Evolutionary conservation across 2,113 vertebrate genomes (phyloP), one percentile per base, ranked within the genome.

Genomic region (Rhizomys pruinosus): DNA sequence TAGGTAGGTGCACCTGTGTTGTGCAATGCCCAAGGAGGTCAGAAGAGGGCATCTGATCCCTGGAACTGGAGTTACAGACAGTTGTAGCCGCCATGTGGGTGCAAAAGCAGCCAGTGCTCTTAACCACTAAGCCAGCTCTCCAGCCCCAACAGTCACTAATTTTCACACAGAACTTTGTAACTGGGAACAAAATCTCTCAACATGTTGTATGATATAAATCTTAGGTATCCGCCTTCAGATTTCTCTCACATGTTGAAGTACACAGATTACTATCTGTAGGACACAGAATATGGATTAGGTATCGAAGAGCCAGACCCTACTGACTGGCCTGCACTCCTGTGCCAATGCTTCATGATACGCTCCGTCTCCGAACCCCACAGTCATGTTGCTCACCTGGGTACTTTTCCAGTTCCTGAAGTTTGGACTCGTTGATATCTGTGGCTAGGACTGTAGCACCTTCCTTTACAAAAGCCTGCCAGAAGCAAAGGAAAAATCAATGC

Each of bases 391-490:
- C 22, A 99, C 99, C 99, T 88, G 98, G 95, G 85, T 98, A 97
- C 9, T 96, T 91, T 22, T 98, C 98, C 90, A 99, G 98, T 92
- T 99, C 99, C 93, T 98, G 98, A 61, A 99, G 98, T 97, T 99
- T 99, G 42, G 98, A 97, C 93, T 97, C 98, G 81, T 99, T 99
- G 95, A 99, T 98, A 85, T 99, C 99, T 4, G 99, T 99, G 76
- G 99, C 99, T 86, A 99, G 99, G 89, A 99, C 99, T 87, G 93
- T 97, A 86, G 99, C 99, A 94, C 99, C 99, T 98, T 99, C 99
- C 96, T 98, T 99, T 82, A 99, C 99, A 98, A 99, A 99, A 74
- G 98, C 99, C 99, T 99, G n/a, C 73, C 90, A 93, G 96, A 97
- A 2, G 94, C 20, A 96, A 94, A 61, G 44, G 20, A 91, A 42